Evolutionary conservation across 1,140 invertebrate species (phyloP).

Genomic region (Hirudo medicinalis): DNA sequence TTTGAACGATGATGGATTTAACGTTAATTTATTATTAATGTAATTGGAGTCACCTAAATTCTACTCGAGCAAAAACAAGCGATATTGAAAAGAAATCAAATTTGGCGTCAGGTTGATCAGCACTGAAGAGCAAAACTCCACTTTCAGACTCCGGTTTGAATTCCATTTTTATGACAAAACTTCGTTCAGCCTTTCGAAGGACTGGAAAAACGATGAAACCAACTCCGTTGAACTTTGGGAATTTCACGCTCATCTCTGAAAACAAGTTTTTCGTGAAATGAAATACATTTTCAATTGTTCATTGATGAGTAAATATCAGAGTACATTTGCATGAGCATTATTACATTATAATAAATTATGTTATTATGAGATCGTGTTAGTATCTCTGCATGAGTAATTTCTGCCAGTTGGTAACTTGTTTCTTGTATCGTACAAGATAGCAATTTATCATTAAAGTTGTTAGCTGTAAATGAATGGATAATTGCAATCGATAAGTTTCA

Average conservation of each 20-base stretch:
- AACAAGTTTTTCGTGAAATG: slow-evolving; percentile 49
- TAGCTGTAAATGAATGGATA: not conserved
- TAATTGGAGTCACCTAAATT: slow-evolving; percentile 61
- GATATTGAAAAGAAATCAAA: slow-evolving; percentile 75
- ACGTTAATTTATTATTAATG: not conserved
- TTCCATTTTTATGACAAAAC: slow-evolving; percentile 51
- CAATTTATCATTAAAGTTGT: too few relatives aligned
- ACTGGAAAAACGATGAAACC: slow-evolving; percentile 43
- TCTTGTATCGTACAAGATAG: too few relatives aligned
- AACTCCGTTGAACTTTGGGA: slow-evolving; percentile 68
- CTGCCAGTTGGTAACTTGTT: too few relatives aligned
- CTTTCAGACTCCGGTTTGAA: slow-evolving; percentile 62
- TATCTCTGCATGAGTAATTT: too few relatives aligned
- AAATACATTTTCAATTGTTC: slow-evolving; percentile 6
- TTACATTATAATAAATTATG: too few relatives aligned
- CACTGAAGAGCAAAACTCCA: slow-evolving; percentile 69
- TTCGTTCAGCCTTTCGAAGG: slow-evolving; percentile 41
- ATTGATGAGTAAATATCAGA: too few relatives aligned
- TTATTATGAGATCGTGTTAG: too few relatives aligned
- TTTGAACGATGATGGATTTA: too few relatives aligned
- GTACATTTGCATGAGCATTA: too few relatives aligned
- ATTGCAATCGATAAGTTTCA: not conserved
- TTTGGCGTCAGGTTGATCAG: slow-evolving; percentile 73
- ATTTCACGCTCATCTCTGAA: slow-evolving; percentile 43
- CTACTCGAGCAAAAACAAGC: slow-evolving; percentile 70